phyloP scores from a whole-genome alignment of 2,797 vertebrate species.

The Spatula clypeata region DNA sequence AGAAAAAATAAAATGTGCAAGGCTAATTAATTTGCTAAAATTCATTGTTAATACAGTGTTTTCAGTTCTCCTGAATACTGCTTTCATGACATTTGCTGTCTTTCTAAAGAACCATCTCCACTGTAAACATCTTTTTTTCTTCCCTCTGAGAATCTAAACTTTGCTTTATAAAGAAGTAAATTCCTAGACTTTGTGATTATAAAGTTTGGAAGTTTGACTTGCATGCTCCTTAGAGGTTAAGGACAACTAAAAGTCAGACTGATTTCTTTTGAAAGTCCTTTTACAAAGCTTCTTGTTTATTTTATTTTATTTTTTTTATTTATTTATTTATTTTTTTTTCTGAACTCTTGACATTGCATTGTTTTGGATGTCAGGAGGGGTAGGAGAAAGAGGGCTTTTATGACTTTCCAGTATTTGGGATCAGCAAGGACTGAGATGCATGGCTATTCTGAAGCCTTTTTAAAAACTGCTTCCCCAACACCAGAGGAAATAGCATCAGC shows the following conservation, averaged over 20 bases:
- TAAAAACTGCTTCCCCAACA: neutral
- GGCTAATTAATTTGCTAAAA: conserved; percentile 76
- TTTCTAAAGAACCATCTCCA: conserved; percentile 59
- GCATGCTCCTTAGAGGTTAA: neutral
- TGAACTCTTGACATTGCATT: neutral
- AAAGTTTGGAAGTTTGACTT: neutral
- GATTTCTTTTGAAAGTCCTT: neutral
- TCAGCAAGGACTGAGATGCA: neutral
- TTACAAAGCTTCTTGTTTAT: neutral
- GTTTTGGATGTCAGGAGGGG: neutral
- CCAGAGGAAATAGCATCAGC: conserved; percentile 1
- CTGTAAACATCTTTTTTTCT: conserved; percentile 42
- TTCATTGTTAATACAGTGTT: conserved; percentile 62
- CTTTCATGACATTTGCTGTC: conserved; percentile 62
- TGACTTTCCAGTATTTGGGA: neutral
- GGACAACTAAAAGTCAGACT: neutral
- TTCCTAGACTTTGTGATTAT: conserved; percentile 5
- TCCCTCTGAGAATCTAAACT: conserved; percentile 23
- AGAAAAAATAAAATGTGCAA: conserved; percentile 67
- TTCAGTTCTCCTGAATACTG: conserved; percentile 60
- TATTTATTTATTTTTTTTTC: neutral
- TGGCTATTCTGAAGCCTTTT: conserved; percentile 15
- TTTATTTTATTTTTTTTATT: neutral
- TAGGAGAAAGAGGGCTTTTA: neutral
- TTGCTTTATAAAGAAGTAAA: conserved; percentile 33